phyloP scores from a whole-genome alignment of 2,113 vertebrate species.

The Picathartes gymnocephalus region DNA sequence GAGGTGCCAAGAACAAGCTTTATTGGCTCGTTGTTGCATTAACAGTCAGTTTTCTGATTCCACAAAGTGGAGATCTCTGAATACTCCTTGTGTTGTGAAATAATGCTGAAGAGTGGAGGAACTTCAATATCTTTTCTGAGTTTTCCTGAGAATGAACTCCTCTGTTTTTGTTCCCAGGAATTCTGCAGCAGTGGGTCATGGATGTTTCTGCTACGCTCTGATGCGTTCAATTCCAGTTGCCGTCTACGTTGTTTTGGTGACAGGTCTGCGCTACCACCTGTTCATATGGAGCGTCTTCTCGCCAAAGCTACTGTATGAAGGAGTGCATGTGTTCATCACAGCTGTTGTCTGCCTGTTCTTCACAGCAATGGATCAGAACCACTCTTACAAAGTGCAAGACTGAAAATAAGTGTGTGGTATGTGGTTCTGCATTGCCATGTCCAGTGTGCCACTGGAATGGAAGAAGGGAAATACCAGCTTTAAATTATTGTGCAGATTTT shows the following conservation, averaged over 20 bases:
- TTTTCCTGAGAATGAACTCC: neutral
- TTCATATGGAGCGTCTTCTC: slow-evolving; percentile 99
- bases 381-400: neutral
- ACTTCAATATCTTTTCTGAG: neutral
- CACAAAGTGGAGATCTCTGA: neutral
- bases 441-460: neutral
- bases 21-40: neutral
- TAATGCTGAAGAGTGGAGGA: neutral
- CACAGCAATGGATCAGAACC: slow-evolving; percentile 82
- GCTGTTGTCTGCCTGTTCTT: slow-evolving; percentile 83
- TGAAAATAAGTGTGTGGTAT: neutral
- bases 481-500: neutral
- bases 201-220: slow-evolving; percentile 89
- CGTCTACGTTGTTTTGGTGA: slow-evolving; percentile 85
- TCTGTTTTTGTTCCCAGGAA: slow-evolving; percentile 68
- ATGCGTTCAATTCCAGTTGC: slow-evolving; percentile 82
- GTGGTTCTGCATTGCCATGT: neutral
- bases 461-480: neutral
- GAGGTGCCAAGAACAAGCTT: neutral
- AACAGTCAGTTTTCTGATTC: neutral
- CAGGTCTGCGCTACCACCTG: slow-evolving; percentile 89
- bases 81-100: neutral
- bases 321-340: slow-evolving; percentile 84
- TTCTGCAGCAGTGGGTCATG: slow-evolving; percentile 77
- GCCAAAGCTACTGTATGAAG: slow-evolving; percentile 93